Conservation (phyloP, 2,797 vertebrate species). For the Rhynchotus rufescens region DNA sequence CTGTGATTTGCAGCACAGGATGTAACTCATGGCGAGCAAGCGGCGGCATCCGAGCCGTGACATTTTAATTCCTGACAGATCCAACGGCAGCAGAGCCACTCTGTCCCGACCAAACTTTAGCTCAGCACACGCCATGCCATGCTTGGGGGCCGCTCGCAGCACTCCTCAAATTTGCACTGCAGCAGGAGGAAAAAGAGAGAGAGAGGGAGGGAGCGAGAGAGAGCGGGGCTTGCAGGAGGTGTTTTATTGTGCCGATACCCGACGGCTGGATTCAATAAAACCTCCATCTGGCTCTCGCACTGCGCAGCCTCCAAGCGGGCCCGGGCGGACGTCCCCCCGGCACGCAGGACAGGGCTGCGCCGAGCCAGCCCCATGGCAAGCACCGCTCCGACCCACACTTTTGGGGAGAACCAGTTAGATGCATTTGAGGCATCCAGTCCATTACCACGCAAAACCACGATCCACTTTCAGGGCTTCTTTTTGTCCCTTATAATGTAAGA, state of each 20-base stretch:
- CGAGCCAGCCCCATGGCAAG: neutral
- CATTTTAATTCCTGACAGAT: conserved; percentile 20
- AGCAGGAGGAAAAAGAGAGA: conserved; percentile 8
- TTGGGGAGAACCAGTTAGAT: neutral
- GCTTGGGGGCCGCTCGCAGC: conserved; percentile 8
- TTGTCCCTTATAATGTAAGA: neutral
- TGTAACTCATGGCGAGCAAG: conserved; percentile 15
- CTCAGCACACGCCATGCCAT: conserved; percentile 16
- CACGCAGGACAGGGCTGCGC: neutral
- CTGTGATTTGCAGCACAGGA: neutral
- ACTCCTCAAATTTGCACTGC: conserved; percentile 65
- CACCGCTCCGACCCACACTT: neutral
- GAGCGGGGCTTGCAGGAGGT: conserved; percentile 47
- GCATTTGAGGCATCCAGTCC: neutral
- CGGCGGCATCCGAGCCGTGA: conserved; percentile 19
- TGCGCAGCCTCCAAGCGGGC: neutral
- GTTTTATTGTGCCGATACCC: conserved; percentile 62
- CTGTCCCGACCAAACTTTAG: conserved; percentile 45
- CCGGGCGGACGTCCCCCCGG: neutral
- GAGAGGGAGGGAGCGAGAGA: neutral
- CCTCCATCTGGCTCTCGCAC: conserved; percentile 44
- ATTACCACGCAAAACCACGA: neutral
- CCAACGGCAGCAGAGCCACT: conserved; percentile 29
- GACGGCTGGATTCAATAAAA: conserved; percentile 66
- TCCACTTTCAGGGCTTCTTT: neutral